Evolutionary conservation across 2,113 vertebrate species (phyloP), one percentile per base, ranked within the genome.

Genomic region (Grantiella picta): DNA sequence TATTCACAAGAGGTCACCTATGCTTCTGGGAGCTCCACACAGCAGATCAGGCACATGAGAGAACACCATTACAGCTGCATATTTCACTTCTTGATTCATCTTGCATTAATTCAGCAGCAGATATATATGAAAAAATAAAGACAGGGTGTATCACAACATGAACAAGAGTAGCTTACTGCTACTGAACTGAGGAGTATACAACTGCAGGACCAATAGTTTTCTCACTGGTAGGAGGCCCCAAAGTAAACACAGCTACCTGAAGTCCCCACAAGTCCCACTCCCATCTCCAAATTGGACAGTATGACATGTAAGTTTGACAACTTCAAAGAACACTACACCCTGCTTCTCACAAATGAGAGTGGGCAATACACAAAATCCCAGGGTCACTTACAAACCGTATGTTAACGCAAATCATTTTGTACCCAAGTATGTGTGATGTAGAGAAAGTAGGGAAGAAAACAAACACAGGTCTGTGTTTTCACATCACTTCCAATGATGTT

Each of bases 271-370:
- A 24, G 23, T 59, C 61, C 35, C 33, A 59, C 20, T 86, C 20
- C 65, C 1, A 9, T 18, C 40, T 52, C 38, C 23, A 59, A 31
- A 87, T 7, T 17, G 28, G 27, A 75, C 19, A 57, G 2, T 11
- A 54, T 19, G 25, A 60, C 3, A 31, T 9, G 0, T 1, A 63
- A 78, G 2, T 15, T 8, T 5, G 2, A 56, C 13, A 84, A 28
- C 9, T 50, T 61, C 9, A 36, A 1, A 53, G 12, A 86, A 8
- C 10, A 56, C 15, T 71, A 68, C 17, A n/a, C 4, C 8, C 20
- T 20, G 3, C 22, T 64, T 82, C 29, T 40, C 50, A 72, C 5
- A 33, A 66, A 65, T 3, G 1, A 25, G 4, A 25, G 14, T 16
- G 16, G 8, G 35, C 70, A 60, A 63, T 7, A 65, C 0, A 3